Evolutionary conservation across 1,140 invertebrate genomes (phyloP).

Genomic region (Trichonephila inaurata): DNA sequence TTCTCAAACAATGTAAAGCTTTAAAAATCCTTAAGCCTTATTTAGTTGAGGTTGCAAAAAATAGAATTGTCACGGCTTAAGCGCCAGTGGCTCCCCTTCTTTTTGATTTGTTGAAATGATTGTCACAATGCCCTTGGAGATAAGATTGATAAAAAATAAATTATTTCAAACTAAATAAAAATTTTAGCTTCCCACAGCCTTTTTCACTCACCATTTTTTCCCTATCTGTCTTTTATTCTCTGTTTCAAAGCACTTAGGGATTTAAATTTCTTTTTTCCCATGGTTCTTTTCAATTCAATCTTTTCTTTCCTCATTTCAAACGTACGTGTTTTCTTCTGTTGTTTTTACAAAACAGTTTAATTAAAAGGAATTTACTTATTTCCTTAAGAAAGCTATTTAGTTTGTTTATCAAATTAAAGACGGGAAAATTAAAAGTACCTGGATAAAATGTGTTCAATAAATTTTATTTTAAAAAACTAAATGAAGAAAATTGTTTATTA

Average conservation of each 20-base stretch:
- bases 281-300: no score
- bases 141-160: not conserved
- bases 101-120: conserved; percentile 4
- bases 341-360: no score
- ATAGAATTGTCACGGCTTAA: conserved; percentile 1
- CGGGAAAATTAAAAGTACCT: no score
- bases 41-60: not conserved
- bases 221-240: not conserved
- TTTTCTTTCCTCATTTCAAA: no score
- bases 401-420: no score
- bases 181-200: not conserved
- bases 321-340: no score
- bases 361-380: no score
- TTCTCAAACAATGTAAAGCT: not conserved
- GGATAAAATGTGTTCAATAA: no score
- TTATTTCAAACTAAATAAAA: not conserved
- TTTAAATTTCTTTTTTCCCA: not conserved
- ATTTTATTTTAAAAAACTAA: no score
- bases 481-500: no score
- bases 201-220: not conserved
- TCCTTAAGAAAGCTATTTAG: no score
- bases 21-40: conserved; percentile 9
- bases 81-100: not conserved
- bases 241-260: not conserved
- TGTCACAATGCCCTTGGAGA: not conserved